Conservation (phyloP, 2,113 vertebrate genomes). For the Pongo pygmaeus region DNA sequence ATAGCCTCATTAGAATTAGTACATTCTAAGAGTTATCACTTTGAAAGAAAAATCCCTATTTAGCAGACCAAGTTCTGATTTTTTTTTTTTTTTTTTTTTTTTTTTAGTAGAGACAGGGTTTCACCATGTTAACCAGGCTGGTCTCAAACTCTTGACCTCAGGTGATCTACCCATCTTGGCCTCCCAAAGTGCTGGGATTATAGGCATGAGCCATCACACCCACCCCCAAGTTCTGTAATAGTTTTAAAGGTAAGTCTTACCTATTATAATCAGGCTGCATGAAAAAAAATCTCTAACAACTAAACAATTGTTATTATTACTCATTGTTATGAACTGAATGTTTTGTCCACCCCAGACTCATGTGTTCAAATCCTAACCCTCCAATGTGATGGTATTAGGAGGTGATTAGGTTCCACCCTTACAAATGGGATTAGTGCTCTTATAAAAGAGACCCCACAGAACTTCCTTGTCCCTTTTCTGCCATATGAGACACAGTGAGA, state of each 20-base stretch:
- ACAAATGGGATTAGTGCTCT: background rate
- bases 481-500: background rate
- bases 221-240: background rate
- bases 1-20: background rate
- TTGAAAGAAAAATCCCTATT: background rate
- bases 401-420: background rate
- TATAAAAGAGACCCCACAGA: background rate
- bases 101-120: too few relatives aligned
- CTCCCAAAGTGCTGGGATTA: too few relatives aligned
- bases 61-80: background rate
- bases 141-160: too few relatives aligned
- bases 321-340: background rate
- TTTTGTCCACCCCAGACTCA: background rate
- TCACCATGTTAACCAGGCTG: too few relatives aligned
- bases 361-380: background rate
- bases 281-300: conserved; percentile 4
- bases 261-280: background rate
- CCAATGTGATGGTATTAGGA: background rate
- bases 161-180: too few relatives aligned
- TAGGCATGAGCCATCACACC: too few relatives aligned
- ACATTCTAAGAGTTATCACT: background rate
- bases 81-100: background rate
- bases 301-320: background rate
- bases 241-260: background rate
- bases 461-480: background rate